Evolutionary conservation across 2,888 invertebrate species (phyloP), one percentile per base, ranked within the genome.

Genomic region (Leptinotarsa rubiginosa): DNA sequence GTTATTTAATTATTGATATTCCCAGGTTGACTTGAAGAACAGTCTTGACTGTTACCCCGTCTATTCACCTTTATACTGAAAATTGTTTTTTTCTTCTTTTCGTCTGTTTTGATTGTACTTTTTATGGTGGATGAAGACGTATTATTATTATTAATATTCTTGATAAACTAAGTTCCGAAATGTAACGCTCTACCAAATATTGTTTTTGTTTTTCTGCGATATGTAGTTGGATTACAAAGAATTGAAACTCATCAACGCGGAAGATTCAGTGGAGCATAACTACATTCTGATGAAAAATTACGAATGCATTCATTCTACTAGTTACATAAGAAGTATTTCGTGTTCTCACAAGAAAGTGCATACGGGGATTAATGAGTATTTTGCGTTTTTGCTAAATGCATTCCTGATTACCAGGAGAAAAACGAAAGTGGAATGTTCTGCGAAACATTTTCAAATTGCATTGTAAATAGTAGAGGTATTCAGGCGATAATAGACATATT

Each of bases 291-390:
- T 25, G 62, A 31, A 62, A 62, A 62, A 62, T n/a, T n/a, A 41
- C 31, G n/a, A 62, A 4, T 62, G 62, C 62, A 62, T 62, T 31
- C 31, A 62, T 25, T 62, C 41, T 62, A 41, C 15, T 15, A 62
- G 41, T 62, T 62, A 41, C 41, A 41, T 62, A 62, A 62, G 62
- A 41, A 62, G 16, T 15, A n/a, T 62, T 62, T 62, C 62, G n/a
- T 31, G 31, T 62, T 62, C 62, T n/a, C 31, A 41, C 31, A 62
- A 31, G 62, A 62, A 62, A 62, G 62, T 62, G 62, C 62, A 62
- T 62, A 31, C 41, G n/a, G 31, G n/a, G n/a, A 41, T 16, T 62
- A 41, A 62, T 62, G 62, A 62, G 41, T 31, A 62, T 62, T 41
- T 16, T 41, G 62, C 62, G 41, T 62, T 62, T 62, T 62, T 62